Conservation (phyloP, 2,888 invertebrate genomes). For the Cosmorhoe ocellata region DNA sequence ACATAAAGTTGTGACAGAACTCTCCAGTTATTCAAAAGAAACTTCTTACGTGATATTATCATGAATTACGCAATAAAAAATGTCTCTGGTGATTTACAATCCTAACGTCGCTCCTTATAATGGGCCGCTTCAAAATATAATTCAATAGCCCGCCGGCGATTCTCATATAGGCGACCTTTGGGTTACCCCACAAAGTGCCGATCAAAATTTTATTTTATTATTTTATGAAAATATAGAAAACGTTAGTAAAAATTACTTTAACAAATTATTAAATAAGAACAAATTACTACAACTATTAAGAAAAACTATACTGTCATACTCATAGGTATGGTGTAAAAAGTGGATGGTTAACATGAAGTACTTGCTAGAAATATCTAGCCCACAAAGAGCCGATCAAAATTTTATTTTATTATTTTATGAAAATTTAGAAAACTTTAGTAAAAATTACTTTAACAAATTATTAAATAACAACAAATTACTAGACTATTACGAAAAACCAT, state of each 20-base stretch:
- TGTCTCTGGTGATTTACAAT: slow-evolving; percentile 7
- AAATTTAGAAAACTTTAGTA: too few species aligned
- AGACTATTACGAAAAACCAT: too few species aligned
- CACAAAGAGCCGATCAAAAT: too few species aligned
- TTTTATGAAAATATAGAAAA: background rate
- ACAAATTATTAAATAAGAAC: too few species aligned
- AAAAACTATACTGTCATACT: too few species aligned
- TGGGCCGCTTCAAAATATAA: slow-evolving; percentile 12
- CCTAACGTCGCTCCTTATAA: slow-evolving; percentile 3
- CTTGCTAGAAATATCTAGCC: too few species aligned
- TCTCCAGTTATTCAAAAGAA: background rate
- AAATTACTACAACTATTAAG: too few species aligned
- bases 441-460: too few species aligned
- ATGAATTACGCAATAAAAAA: slow-evolving; percentile 7
- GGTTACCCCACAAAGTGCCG: slow-evolving; percentile 7
- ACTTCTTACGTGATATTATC: background rate
- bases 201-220: slow-evolving; percentile 8
- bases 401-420: too few species aligned
- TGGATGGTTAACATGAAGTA: too few species aligned
- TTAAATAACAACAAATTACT: too few species aligned
- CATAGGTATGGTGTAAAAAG: too few species aligned
- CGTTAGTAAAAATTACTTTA: background rate
- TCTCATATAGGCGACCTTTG: slow-evolving; percentile 8
- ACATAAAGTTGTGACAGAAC: background rate
- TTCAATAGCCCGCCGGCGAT: slow-evolving; percentile 10